Evolutionary conservation across 2,888 invertebrate species (phyloP).

Genomic region (Anarsia innoxiella): DNA sequence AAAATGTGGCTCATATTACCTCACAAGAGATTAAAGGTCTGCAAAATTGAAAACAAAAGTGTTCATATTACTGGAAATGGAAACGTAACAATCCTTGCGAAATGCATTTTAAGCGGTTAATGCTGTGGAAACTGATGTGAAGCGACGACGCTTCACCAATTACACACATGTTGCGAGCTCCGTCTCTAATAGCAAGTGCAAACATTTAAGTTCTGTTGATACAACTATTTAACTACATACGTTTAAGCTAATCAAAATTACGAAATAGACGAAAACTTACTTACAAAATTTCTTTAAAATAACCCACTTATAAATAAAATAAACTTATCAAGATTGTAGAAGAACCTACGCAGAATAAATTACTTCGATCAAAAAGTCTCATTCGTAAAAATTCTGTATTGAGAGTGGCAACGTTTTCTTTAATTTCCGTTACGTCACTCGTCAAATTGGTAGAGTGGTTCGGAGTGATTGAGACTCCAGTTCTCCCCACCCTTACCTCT

Average conservation of each 20-base stretch:
- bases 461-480: slow-evolving; percentile 57
- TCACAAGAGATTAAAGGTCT: slow-evolving; percentile 28
- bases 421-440: slow-evolving; percentile 74
- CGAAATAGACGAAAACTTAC: no score
- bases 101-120: slow-evolving; percentile 65
- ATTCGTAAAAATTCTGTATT: slow-evolving; percentile 5
- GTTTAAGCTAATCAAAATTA: no score
- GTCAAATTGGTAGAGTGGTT: slow-evolving; percentile 66
- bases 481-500: slow-evolving; percentile 22
- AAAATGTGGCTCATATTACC: no score
- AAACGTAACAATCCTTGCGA: slow-evolving; percentile 55
- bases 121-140: slow-evolving; percentile 60
- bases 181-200: slow-evolving; percentile 15
- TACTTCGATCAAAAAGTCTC: not conserved
- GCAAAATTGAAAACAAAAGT: slow-evolving; percentile 37
- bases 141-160: slow-evolving; percentile 50
- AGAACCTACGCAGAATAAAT: not conserved
- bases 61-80: slow-evolving; percentile 42
- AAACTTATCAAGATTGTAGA: not conserved
- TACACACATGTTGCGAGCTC: slow-evolving; percentile 54
- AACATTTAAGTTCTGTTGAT: slow-evolving; percentile 35
- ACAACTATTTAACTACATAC: no score
- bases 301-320: no score
- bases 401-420: slow-evolving; percentile 38
- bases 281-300: no score